A percentile compares a stretch with the other conserved stretches of the same genome.
Conservation (phyloP, 2,797 vertebrate genomes). For the Myotis vivesi region DNA sequence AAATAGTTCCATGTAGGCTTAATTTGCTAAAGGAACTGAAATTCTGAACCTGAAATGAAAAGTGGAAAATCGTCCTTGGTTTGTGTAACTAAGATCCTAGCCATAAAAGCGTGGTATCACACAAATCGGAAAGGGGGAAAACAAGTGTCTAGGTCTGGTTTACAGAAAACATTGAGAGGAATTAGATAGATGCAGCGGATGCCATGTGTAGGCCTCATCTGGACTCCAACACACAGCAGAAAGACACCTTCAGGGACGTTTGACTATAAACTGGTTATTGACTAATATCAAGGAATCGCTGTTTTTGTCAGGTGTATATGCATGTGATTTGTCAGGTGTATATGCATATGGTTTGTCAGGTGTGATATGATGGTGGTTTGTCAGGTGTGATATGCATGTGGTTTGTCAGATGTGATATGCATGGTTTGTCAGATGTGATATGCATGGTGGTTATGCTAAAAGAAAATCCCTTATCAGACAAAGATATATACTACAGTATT, state of each 20-base stretch:
- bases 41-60: conserved; percentile 1
- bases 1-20: background rate
- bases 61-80: background rate
- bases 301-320: background rate
- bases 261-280: background rate
- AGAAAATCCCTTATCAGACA: background rate
- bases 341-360: background rate
- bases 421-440: background rate
- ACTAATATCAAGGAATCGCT: background rate
- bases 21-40: conserved; percentile 6
- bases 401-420: background rate
- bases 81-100: conserved; percentile 1
- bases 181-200: background rate
- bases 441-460: background rate
- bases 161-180: background rate
- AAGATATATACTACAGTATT: background rate
- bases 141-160: background rate
- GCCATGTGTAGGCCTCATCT: background rate
- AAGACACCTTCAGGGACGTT: background rate
- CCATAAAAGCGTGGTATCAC: background rate
- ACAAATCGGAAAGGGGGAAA: background rate
- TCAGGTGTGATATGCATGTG: background rate
- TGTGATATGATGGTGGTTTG: background rate
- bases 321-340: background rate
- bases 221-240: background rate